Conservation (phyloP, 2,888 invertebrate species). For the Cistogaster globosa region DNA sequence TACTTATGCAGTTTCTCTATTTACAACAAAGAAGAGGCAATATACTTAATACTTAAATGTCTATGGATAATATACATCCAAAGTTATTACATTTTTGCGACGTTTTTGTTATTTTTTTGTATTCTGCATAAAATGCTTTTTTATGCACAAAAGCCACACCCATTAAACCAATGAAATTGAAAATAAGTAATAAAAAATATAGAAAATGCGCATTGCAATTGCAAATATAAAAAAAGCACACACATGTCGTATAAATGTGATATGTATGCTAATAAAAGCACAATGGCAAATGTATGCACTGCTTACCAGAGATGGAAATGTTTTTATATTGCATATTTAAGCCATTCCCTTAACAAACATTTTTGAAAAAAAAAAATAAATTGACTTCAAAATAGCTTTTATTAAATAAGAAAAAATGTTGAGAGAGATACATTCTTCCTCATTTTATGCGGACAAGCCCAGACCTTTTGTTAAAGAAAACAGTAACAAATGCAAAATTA, state of each 20-base stretch:
- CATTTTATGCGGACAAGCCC: no score
- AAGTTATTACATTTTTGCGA: constrained; percentile 43
- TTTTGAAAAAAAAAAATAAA: background rate
- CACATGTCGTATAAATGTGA: constrained; percentile 49
- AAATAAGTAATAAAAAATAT: constrained; percentile 53
- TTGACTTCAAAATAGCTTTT: no score
- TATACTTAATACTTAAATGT: background rate
- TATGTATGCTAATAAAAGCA: constrained; percentile 67
- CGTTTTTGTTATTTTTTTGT: constrained; percentile 1
- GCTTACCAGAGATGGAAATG: constrained; percentile 38
- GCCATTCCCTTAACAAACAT: background rate
- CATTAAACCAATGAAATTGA: constrained; percentile 67
- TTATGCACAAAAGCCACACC: constrained; percentile 74
- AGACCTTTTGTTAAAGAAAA: no score
- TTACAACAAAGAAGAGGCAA: constrained; percentile 37
- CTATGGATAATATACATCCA: constrained; percentile 21
- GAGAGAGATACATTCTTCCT: no score
- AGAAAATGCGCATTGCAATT: constrained; percentile 69
- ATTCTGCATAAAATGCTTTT: constrained; percentile 53
- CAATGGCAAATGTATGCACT: constrained; percentile 57
- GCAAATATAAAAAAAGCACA: constrained; percentile 40
- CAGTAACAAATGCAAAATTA: no score
- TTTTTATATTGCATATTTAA: background rate
- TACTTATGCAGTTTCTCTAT: constrained; percentile 30
- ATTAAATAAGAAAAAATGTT: no score